Conservation (phyloP, 2,888 invertebrate genomes). For the Pristionchus maxplancki region DNA sequence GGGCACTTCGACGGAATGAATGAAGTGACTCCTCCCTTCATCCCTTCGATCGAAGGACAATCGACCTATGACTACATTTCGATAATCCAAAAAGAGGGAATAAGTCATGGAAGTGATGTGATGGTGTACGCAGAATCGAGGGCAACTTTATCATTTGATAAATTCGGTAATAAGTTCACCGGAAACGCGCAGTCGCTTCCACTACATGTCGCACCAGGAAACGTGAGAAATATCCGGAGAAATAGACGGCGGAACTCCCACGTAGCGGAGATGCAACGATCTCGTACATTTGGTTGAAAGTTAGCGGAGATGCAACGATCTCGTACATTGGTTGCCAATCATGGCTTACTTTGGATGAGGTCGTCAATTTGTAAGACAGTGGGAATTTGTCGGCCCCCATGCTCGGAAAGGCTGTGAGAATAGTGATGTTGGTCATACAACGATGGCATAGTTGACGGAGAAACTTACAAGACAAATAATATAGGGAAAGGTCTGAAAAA, state of each 20-base stretch:
- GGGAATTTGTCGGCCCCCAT: too few species aligned
- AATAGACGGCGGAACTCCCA: neutral
- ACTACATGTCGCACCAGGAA: neutral
- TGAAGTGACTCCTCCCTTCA: neutral
- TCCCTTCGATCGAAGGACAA: neutral
- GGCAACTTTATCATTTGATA: neutral
- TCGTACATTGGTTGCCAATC: neutral
- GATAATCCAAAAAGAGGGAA: neutral
- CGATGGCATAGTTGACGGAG: too few species aligned
- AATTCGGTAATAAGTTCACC: neutral
- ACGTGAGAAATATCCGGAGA: slow-evolving; percentile 21
- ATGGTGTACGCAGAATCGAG: neutral
- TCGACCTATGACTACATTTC: neutral
- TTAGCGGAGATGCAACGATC: neutral
- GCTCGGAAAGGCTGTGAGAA: too few species aligned
- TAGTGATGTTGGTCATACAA: too few species aligned
- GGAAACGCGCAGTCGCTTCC: neutral
- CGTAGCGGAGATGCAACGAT: neutral
- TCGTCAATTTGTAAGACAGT: too few species aligned
- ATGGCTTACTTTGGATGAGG: too few species aligned
- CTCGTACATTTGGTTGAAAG: neutral
- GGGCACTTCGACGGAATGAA: neutral
- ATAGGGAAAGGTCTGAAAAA: too few species aligned
- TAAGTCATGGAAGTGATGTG: neutral
- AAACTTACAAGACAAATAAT: too few species aligned